A percentile compares a stretch with the other conserved stretches of the same genome.
These are phyloP conservation scores for Columba guinea DNA, from an alignment of 2,797 vertebrate species.

Conservation along the genomic window DNA sequence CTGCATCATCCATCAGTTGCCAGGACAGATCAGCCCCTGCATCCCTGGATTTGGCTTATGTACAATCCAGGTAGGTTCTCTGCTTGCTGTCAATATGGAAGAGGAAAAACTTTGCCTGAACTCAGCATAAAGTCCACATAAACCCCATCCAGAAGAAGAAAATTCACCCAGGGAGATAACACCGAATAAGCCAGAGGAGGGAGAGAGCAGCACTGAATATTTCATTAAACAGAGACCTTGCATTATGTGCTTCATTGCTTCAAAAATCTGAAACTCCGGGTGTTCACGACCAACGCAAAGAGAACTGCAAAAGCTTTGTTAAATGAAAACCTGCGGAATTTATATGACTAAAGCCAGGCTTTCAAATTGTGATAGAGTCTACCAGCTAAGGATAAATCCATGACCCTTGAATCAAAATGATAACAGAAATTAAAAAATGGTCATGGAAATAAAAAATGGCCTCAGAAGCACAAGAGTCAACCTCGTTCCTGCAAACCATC, in stretches of 20 bases:
- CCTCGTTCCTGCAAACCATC: not conserved
- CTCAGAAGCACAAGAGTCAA: not conserved
- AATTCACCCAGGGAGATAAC: not conserved
- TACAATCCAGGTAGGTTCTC: not conserved
- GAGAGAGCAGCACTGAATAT: not conserved
- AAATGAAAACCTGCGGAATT: not conserved
- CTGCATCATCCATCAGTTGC: not conserved
- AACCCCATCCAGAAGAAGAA: not conserved
- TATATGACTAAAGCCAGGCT: not conserved
- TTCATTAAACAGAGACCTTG: not conserved
- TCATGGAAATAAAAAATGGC: not conserved
- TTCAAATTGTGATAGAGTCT: not conserved
- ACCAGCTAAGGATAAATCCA: not conserved
- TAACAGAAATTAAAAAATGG: not conserved
- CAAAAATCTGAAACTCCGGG: not conserved
- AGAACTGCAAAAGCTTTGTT: not conserved
- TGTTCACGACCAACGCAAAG: not conserved
- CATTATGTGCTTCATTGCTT: not conserved
- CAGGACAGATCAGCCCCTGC: not conserved
- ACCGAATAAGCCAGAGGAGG: not conserved
- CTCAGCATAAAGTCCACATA: not conserved
- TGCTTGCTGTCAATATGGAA: fast-evolving
- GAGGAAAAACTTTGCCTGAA: not conserved
- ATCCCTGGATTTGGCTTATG: not conserved
- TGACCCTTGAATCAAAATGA: not conserved